Base-by-base conservation (phyloP, 2,113 vertebrate genomes). In the Elgaria multicarinata region DNA sequence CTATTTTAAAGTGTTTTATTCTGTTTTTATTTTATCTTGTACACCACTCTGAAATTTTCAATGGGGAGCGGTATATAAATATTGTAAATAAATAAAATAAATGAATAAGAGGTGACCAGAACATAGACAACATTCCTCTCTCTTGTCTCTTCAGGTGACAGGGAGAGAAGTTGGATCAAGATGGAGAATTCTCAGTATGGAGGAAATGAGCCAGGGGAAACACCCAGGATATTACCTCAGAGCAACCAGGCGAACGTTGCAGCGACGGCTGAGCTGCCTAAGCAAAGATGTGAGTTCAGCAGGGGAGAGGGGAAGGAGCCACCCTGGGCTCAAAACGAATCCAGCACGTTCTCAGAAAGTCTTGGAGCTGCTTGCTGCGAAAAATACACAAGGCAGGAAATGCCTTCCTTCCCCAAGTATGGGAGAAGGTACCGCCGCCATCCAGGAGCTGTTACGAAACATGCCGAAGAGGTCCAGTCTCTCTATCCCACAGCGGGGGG, bases 221-320 rank as follows among this genome's bases (percentile, higher is more conserved):
- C 71, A 10, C n/a, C 71, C 33, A 64, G 42, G 42, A 67, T 24
- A 13, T 2, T 3, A 20, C 31, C 22, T 14, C 31, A 83, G 14
- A 36, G 22, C 9, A 75, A 33, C 28, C 28, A 58, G 33, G 53
- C 6, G 67, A 82, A 62, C 14, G 39, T 62, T 20, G 28, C 69
- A 14, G 8, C 33, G 12, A 53, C 36, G 16, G 53, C 28, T 3
- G 69, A 83, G 2, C 18, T 75, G 31, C 36, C 5, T 2, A 36
- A 88, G 67, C 26, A 74, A 24, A 33, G 50, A 83, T 46, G 87
- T 72, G 69, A 88, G 67, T 88, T 79, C 55, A 46, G n/a, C 6
- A 62, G 53, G 18, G 10, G 20, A 36, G 12, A 44, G 53, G 87
- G 69, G 20, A 74, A 14, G 18, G 31, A 33, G 14, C 7, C 6